These are phyloP conservation scores for Tortrix viridana DNA, from an alignment of 2,888 invertebrate genomes.

Conservation along the genomic window DNA sequence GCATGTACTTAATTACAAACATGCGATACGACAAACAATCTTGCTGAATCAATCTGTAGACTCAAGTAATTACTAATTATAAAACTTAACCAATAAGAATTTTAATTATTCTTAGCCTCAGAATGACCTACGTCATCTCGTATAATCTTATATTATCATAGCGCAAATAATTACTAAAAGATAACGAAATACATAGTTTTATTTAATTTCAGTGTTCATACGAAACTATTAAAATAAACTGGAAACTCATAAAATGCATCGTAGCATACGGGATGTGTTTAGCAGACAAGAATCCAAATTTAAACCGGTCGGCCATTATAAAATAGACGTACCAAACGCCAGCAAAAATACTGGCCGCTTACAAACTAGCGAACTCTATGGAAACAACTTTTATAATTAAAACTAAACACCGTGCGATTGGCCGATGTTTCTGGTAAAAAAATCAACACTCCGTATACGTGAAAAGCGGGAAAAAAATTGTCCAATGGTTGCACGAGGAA, in stretches of 20 bases:
- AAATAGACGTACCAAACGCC: constrained; percentile 34
- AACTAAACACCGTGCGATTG: constrained; percentile 74
- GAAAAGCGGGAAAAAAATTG: constrained; percentile 78
- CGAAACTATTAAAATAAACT: constrained; percentile 50
- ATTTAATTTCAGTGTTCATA: constrained; percentile 39
- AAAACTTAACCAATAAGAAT: neutral
- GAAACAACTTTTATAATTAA: constrained; percentile 76
- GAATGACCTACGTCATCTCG: constrained; percentile 10
- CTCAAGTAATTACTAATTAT: neutral
- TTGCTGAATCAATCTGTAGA: neutral
- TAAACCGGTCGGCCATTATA: constrained; percentile 33
- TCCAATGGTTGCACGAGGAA: constrained; percentile 68
- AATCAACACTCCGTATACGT: constrained; percentile 71
- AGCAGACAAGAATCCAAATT: constrained; percentile 41
- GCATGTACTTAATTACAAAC: neutral
- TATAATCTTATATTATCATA: constrained; percentile 6
- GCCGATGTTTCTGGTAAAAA: constrained; percentile 73
- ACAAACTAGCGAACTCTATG: constrained; percentile 42
- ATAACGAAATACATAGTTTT: constrained; percentile 16
- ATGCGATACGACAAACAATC: neutral
- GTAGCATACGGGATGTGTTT: constrained; percentile 51
- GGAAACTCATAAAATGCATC: constrained; percentile 47
- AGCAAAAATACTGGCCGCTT: constrained; percentile 51
- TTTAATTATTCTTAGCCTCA: constrained; percentile 3
- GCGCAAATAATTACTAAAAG: constrained; percentile 4